These are phyloP conservation scores for Discoglossus pictus DNA, from an alignment of 2,797 vertebrate genomes.

Conservation along the genomic window DNA sequence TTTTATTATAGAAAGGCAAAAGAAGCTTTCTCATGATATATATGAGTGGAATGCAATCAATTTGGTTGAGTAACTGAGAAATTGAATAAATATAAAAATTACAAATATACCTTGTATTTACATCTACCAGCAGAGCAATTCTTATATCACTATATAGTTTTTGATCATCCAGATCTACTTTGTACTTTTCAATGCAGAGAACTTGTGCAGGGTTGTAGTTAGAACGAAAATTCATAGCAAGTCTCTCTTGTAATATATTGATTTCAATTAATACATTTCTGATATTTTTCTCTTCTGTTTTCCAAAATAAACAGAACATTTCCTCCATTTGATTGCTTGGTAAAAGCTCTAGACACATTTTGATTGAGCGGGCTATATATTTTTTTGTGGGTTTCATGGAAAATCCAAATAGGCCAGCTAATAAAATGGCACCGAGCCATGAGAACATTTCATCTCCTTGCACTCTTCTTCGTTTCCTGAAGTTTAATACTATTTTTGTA, in stretches of 20 bases:
- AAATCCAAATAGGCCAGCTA: conserved; percentile 60
- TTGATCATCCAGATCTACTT: conserved; percentile 48
- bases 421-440: conserved; percentile 64
- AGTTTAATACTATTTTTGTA: conserved; percentile 9
- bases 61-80: conserved; percentile 58
- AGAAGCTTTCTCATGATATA: conserved; percentile 66
- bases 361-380: conserved; percentile 52
- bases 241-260: conserved; percentile 58
- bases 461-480: conserved; percentile 42
- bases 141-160: conserved; percentile 52
- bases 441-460: conserved; percentile 59
- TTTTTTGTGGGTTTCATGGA: conserved; percentile 23
- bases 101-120: conserved; percentile 64
- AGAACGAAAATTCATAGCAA: conserved; percentile 58
- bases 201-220: conserved; percentile 58
- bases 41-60: conserved; percentile 57
- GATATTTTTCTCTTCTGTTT: conserved; percentile 53
- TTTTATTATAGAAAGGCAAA: conserved; percentile 58
- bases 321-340: conserved; percentile 63
- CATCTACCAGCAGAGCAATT: conserved; percentile 64
- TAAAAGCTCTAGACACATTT: conserved; percentile 61
- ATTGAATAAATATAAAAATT: conserved; percentile 66
- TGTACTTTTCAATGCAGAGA: conserved; percentile 68
- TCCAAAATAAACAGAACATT: conserved; percentile 55
- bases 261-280: conserved; percentile 63